phyloP scores from a whole-genome alignment of 2,113 vertebrate genomes.

The Picathartes gymnocephalus region DNA sequence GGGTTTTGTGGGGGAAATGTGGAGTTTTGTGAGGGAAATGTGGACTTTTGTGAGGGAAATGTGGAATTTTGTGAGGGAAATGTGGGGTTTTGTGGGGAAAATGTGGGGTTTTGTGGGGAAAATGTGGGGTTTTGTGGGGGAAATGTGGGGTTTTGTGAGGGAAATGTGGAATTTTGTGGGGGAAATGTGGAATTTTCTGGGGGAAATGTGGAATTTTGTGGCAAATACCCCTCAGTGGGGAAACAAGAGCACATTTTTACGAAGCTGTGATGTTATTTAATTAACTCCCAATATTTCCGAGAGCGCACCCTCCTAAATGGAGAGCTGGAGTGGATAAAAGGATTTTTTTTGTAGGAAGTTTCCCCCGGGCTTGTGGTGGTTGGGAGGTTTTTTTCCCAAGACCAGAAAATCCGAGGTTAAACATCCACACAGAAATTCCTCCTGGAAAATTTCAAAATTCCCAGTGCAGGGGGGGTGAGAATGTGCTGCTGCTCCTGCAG shows the following conservation, averaged over 20 bases:
- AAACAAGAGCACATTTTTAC: fast-evolving
- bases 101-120: no score
- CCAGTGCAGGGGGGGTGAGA: background rate
- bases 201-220: background rate
- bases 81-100: no score
- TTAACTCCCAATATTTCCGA: background rate
- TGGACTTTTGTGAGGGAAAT: no score
- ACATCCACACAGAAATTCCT: background rate
- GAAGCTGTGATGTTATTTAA: background rate
- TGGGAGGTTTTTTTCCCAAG: background rate
- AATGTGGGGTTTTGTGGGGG: no score
- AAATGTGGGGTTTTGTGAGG: no score
- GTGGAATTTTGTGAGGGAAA: no score
- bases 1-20: no score
- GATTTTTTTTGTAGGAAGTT: background rate
- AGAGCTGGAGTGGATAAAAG: background rate
- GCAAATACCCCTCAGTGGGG: background rate
- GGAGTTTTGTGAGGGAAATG: no score
- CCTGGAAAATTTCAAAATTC: background rate
- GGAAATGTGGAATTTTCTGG: no score
- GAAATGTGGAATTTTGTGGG: background rate
- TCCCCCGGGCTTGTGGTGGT: fast-evolving
- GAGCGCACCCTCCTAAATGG: background rate
- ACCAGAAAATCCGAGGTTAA: background rate
- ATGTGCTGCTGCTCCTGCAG: background rate